Conservation (phyloP, 2,113 vertebrate species). For the Rousettus leschenaultii region DNA sequence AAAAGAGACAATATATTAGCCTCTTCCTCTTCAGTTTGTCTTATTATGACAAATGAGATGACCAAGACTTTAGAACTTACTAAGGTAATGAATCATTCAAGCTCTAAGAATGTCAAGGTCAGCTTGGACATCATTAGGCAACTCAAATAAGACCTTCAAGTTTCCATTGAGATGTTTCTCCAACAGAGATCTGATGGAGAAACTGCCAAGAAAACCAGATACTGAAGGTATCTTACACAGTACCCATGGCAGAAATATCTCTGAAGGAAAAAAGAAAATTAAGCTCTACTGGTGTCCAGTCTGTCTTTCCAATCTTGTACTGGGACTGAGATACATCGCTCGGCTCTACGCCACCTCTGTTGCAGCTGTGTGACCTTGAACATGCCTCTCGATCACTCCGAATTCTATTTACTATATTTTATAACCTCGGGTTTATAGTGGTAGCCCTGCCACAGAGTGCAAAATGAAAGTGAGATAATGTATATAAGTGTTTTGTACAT, state of each 20-base stretch:
- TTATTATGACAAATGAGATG: neutral
- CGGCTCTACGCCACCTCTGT: too few species aligned
- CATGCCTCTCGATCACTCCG: rapidly evolving
- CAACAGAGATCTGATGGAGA: neutral
- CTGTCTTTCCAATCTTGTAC: neutral
- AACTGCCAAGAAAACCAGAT: neutral
- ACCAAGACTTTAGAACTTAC: neutral
- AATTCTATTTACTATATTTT: neutral
- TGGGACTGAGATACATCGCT: neutral
- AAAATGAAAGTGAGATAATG: neutral
- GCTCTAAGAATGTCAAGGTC: neutral
- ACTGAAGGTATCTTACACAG: too few species aligned
- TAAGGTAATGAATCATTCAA: neutral
- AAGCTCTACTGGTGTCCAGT: too few species aligned
- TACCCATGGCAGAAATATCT: neutral
- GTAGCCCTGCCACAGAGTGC: neutral
- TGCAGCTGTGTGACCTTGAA: neutral
- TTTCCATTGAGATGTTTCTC: neutral
- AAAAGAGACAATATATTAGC: conserved; percentile 26
- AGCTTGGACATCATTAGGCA: neutral
- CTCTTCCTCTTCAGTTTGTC: neutral
- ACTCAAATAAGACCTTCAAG: neutral
- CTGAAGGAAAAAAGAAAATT: neutral
- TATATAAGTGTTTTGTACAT: neutral
- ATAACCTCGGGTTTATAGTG: neutral